These are phyloP conservation scores for Eurois occulta DNA, from an alignment of 2,888 invertebrate genomes.

Conservation along the genomic window DNA sequence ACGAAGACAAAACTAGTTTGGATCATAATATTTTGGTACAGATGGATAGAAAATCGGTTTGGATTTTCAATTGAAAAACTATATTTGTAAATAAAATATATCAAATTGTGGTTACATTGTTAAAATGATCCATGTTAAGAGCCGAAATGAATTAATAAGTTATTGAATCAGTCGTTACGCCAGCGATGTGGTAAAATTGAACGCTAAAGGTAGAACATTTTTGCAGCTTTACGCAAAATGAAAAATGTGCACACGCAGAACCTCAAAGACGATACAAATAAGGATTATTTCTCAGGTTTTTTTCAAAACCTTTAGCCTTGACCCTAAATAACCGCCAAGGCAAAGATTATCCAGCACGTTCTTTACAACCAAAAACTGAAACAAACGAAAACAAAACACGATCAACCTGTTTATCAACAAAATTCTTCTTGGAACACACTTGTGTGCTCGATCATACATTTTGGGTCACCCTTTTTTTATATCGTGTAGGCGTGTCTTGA, in stretches of 20 bases:
- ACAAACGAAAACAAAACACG: constrained; percentile 3
- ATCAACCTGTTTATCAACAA: constrained; percentile 16
- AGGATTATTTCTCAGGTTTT: background rate
- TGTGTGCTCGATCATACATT: constrained; percentile 66
- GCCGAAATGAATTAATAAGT: background rate
- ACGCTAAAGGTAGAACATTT: background rate
- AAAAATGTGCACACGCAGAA: background rate
- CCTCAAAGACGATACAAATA: background rate
- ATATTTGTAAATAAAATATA: background rate
- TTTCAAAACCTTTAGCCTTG: background rate
- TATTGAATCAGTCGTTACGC: background rate
- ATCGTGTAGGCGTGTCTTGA: constrained; percentile 82
- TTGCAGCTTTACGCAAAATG: background rate
- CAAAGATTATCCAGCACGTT: background rate
- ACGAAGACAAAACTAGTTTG: constrained; percentile 61
- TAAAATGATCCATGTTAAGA: background rate
- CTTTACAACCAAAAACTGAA: background rate
- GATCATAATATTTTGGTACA: constrained; percentile 60
- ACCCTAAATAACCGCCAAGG: background rate
- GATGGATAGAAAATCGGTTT: background rate
- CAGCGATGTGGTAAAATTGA: background rate
- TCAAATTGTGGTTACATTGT: background rate
- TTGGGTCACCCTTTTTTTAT: constrained; percentile 78
- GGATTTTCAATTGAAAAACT: background rate
- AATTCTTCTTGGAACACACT: constrained; percentile 17